A percentile compares a stretch with the other conserved stretches of the same genome.
phyloP scores from a whole-genome alignment of 2,113 vertebrate genomes.

The Stercorarius parasiticus region DNA sequence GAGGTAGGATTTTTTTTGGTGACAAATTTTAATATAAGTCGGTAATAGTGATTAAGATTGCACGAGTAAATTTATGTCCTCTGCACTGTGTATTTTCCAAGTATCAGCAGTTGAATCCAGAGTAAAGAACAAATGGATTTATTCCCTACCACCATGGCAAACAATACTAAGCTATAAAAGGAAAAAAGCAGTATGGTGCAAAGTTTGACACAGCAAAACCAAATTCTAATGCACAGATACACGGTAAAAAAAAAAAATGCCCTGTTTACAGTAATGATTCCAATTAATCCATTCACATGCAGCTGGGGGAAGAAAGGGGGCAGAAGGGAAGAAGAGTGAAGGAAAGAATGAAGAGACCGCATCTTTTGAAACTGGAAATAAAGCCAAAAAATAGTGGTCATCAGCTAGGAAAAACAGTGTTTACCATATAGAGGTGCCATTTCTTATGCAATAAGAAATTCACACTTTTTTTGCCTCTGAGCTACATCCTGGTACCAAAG shows the following conservation, averaged over 20 bases:
- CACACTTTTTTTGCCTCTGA: neutral
- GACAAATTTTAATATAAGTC: neutral
- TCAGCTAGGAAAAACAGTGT: neutral
- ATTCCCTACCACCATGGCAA: neutral
- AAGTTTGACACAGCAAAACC: neutral
- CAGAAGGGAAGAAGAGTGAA: neutral
- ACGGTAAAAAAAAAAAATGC: neutral
- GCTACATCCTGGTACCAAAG: slow-evolving; percentile 68
- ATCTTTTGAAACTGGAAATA: neutral
- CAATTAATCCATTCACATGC: neutral
- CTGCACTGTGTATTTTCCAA: neutral
- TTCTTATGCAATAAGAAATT: neutral
- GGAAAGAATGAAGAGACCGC: neutral
- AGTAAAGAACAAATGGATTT: neutral
- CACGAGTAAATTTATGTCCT: neutral
- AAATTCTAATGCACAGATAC: neutral
- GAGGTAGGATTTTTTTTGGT: neutral
- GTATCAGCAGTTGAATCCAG: neutral
- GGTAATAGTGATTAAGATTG: neutral
- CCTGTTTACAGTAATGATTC: neutral
- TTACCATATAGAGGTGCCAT: neutral
- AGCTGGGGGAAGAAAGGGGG: neutral
- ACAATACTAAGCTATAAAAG: neutral
- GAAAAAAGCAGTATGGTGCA: neutral
- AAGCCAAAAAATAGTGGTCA: neutral